These are phyloP conservation scores for Grapholita molesta DNA, from an alignment of 1,140 invertebrate species.

Conservation along the genomic window DNA sequence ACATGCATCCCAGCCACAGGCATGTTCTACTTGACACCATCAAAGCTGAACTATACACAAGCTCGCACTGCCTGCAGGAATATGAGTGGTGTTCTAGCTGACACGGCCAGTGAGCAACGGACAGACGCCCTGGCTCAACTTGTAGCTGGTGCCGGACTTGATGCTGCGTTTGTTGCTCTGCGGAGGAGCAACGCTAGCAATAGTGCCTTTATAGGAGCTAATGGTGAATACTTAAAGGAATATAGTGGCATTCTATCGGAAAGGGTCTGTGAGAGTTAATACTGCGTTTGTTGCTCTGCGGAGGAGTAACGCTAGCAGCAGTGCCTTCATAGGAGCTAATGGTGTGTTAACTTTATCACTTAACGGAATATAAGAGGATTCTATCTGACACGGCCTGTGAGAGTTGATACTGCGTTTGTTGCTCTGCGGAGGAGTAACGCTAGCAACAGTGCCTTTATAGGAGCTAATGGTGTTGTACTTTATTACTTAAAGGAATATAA, in stretches of 20 bases:
- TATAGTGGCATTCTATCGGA: too few relatives aligned
- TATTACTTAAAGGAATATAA: too few relatives aligned
- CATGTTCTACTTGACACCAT: slow-evolving; percentile 77
- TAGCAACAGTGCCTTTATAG: neutral
- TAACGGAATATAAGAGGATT: too few relatives aligned
- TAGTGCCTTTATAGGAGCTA: slow-evolving; percentile 35
- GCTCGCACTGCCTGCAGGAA: slow-evolving; percentile 76
- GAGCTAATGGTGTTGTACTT: slow-evolving; percentile 1
- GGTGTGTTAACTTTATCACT: too few relatives aligned
- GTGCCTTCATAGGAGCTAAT: neutral
- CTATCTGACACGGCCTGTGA: too few relatives aligned
- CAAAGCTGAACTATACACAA: slow-evolving; percentile 78
- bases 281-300: neutral
- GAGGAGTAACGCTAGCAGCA: neutral
- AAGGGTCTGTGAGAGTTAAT: neutral
- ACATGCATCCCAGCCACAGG: slow-evolving; percentile 80
- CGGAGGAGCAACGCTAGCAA: slow-evolving; percentile 43
- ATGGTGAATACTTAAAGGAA: slow-evolving; percentile 33
- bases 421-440: too few relatives aligned
- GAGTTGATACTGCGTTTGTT: too few relatives aligned
- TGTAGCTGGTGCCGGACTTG: slow-evolving; percentile 41
- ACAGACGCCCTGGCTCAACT: slow-evolving; percentile 78
- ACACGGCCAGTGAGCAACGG: slow-evolving; percentile 78
- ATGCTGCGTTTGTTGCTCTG: slow-evolving; percentile 79
- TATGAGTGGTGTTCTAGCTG: slow-evolving; percentile 78